A percentile compares a stretch with the other conserved stretches of the same genome.
Evolutionary conservation across 2,797 vertebrate species (phyloP).

Genomic region (Scolopax bukidnonensis): DNA sequence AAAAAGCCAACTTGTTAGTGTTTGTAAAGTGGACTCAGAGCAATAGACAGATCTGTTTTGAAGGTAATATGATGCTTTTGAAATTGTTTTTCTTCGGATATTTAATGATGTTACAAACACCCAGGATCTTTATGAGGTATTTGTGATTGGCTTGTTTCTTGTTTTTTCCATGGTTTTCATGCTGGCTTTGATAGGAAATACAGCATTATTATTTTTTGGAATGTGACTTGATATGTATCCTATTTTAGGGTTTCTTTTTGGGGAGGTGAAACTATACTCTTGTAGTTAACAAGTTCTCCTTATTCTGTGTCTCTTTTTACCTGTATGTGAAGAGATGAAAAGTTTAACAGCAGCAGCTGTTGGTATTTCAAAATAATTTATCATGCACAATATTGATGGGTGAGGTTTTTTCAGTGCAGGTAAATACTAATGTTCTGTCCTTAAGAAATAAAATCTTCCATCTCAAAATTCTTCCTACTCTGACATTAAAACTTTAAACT

Average conservation of each 20-base stretch:
- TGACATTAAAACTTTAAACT: conserved; percentile 55
- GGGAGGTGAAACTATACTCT: background rate
- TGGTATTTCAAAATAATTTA: background rate
- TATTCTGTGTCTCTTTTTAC: background rate
- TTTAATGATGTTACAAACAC: background rate
- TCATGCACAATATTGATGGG: background rate
- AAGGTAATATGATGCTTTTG: background rate
- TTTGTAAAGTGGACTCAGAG: background rate
- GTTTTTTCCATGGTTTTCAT: background rate
- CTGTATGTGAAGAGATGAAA: background rate
- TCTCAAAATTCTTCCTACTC: background rate
- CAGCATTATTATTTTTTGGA: background rate
- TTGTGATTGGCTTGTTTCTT: background rate
- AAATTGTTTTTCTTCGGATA: background rate
- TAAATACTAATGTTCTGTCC: background rate
- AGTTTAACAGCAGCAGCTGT: background rate
- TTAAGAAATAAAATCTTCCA: background rate
- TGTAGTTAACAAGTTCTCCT: background rate
- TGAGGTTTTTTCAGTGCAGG: background rate
- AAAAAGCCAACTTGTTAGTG: background rate
- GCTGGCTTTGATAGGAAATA: background rate
- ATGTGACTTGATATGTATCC: background rate
- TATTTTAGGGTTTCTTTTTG: background rate
- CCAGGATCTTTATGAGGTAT: background rate
- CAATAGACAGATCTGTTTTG: background rate